Conservation (phyloP, 2,888 invertebrate species). For the Hedychridium roseum region DNA sequence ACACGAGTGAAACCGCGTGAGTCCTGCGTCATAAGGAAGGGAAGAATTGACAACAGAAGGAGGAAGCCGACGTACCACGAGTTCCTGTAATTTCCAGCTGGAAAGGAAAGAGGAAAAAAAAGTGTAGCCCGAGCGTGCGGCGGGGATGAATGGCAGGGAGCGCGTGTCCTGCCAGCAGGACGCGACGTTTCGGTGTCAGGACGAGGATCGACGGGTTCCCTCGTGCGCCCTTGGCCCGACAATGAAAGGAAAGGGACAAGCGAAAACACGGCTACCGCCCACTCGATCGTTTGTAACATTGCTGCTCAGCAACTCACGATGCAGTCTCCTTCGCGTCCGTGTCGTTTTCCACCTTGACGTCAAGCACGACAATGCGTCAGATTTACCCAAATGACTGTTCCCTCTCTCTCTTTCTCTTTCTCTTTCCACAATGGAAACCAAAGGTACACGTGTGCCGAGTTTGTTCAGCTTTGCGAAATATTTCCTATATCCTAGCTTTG, state of each 20-base stretch:
- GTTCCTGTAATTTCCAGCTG: neutral
- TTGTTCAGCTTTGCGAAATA: slow-evolving; percentile 18
- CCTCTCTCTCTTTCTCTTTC: too few species aligned
- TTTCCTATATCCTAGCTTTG: too few species aligned
- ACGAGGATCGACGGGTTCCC: slow-evolving; percentile 22
- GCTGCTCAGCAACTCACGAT: slow-evolving; percentile 4
- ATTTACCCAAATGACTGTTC: slow-evolving; percentile 41
- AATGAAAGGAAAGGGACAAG: slow-evolving; percentile 36
- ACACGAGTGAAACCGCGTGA: too few species aligned
- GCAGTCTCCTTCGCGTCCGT: slow-evolving; percentile 35
- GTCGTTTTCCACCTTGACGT: slow-evolving; percentile 22
- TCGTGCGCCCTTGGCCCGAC: slow-evolving; percentile 25
- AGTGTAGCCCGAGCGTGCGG: slow-evolving; percentile 4
- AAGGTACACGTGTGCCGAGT: slow-evolving; percentile 33
- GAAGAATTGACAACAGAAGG: neutral
- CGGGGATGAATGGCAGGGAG: slow-evolving; percentile 25
- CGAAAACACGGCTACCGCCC: slow-evolving; percentile 51
- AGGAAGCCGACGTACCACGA: neutral
- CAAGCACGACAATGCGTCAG: slow-evolving; percentile 39
- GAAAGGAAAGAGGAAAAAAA: neutral
- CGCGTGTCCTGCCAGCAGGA: slow-evolving; percentile 54
- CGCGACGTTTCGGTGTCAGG: slow-evolving; percentile 19
- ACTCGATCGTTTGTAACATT: slow-evolving; percentile 41
- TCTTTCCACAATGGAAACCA: slow-evolving; percentile 26
- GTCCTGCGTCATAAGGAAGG: neutral